Evolutionary conservation across 2,113 vertebrate species (phyloP).

Genomic region (Chloropsis cyanopogon): DNA sequence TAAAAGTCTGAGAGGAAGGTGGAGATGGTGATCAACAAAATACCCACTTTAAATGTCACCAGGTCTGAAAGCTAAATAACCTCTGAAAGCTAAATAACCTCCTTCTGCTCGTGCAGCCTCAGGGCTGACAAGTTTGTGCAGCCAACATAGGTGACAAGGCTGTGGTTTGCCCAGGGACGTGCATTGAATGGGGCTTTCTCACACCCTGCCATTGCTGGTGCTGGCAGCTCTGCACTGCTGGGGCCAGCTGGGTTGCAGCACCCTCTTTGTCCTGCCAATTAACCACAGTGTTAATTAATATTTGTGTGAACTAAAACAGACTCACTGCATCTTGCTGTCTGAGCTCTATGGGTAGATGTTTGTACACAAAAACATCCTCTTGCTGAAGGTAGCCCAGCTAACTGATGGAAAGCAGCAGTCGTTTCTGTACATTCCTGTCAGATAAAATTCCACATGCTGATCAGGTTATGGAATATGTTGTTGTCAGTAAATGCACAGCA

Average conservation of each 20-base stretch:
- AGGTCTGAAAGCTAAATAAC: background rate
- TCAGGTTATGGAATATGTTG: background rate
- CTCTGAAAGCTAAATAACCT: background rate
- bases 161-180: background rate
- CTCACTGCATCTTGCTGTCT: fast-evolving
- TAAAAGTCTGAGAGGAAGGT: background rate
- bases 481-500: background rate
- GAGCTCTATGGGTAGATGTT: background rate
- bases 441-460: fast-evolving
- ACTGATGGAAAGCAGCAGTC: background rate
- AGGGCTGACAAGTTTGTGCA: background rate
- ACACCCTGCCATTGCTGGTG: background rate
- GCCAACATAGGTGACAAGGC: fast-evolving
- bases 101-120: fast-evolving
- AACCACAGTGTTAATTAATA: background rate
- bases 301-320: background rate
- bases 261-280: background rate
- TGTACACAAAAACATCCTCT: background rate
- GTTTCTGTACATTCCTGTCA: background rate
- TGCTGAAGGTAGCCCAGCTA: background rate
- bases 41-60: background rate
- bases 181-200: fast-evolving
- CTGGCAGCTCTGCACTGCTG: background rate
- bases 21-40: background rate
- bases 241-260: background rate